Evolutionary conservation across 2,888 invertebrate species (phyloP), one percentile per base, ranked within the genome.

Genomic region (Rhyacophila evoluta): DNA sequence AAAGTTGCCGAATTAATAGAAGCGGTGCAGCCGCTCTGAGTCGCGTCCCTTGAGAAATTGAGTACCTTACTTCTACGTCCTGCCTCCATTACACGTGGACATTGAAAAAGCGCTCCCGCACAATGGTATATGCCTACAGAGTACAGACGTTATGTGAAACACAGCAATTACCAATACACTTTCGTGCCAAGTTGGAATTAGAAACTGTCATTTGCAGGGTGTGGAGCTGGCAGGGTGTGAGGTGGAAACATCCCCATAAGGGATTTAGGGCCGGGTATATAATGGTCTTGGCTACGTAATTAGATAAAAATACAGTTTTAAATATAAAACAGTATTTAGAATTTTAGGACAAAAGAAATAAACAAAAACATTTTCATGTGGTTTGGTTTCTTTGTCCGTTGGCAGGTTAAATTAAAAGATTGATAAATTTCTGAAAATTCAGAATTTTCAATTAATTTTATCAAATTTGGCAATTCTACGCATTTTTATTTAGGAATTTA

Each of bases 131-230:
- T 33, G 38, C 38, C 67, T 27, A 67, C 27, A 37, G n/a, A 69
- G 25, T 69, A 37, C 25, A 25, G 37, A 70, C 41, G 25, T 68
- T 76, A 69, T 36, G 76, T 69, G 72, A 73, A 39, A 74, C 68
- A 74, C 77, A 72, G 89, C 89, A 89, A 89, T 90, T 90, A 89
- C 89, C 75, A 73, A 81, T 75, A 89, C 89, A 90, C 89, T 89
- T 89, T 89, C 89, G 89, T 89, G 89, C 89, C 89, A 89, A 89
- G 88, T 89, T 88, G 88, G 89, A 90, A 90, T 90, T 90, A 89
- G 89, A 89, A 90, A 90, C 89, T 89, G 90, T 89, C 90, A 89
- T 89, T 90, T 89, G 89, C 90, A 89, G 88, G 89, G 75, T 75
- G 72, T 67, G 71, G 72, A 72, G 55, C 19, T 72, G 10, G 55